Conservation (phyloP, 2,888 invertebrate genomes). For the Eudasyphora cyanicolor region DNA sequence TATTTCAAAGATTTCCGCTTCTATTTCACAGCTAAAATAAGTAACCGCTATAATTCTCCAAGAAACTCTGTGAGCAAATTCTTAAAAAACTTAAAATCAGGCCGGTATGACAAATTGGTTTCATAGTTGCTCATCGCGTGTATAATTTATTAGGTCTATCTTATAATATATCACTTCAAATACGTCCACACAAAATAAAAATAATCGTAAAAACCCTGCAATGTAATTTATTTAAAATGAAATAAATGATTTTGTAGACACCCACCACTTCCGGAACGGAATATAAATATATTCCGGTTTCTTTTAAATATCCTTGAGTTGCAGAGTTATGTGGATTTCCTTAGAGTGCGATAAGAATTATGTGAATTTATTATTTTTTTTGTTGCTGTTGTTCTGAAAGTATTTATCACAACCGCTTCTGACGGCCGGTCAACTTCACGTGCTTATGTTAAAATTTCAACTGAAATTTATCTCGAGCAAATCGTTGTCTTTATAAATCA, state of each 20-base stretch:
- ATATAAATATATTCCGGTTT: conserved; percentile 6
- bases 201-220: not conserved
- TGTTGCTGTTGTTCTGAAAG: not conserved
- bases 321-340: not conserved
- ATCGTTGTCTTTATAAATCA: conserved; percentile 63
- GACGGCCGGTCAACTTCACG: conserved; percentile 45
- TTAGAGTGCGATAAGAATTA: not conserved
- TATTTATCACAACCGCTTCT: conserved; percentile 6
- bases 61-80: no score
- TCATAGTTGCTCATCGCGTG: no score
- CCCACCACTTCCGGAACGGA: conserved; percentile 13
- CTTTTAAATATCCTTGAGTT: conserved; percentile 8
- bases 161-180: not conserved
- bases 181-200: not conserved
- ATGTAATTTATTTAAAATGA: not conserved
- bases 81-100: no score
- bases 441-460: conserved; percentile 58
- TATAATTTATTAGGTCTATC: no score
- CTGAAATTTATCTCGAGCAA: conserved; percentile 59
- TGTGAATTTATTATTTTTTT: not conserved
- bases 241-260: not conserved
- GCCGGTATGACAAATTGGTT: no score
- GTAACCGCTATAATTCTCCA: no score
- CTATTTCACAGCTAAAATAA: no score
- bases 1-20: no score